A percentile compares a stretch with the other conserved stretches of the same genome.
Evolutionary conservation across 1,140 invertebrate species (phyloP).

Genomic region (Brachionus sp.): DNA sequence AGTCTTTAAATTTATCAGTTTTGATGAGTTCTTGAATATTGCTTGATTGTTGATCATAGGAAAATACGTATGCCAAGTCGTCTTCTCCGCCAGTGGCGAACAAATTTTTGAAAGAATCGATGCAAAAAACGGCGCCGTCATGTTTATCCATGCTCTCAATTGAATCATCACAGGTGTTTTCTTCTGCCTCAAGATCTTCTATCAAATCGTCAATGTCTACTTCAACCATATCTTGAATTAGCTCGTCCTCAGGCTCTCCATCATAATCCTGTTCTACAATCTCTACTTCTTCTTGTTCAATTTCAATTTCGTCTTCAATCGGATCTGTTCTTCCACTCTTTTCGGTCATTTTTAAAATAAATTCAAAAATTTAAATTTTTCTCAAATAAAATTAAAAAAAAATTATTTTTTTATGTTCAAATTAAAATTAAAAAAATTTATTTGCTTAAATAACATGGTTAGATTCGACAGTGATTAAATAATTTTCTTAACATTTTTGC

Average conservation of each 20-base stretch:
- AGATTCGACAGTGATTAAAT: no score
- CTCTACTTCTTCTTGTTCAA: background rate
- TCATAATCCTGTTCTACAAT: background rate
- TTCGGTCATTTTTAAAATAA: background rate
- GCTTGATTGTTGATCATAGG: background rate
- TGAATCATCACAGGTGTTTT: conserved; percentile 8
- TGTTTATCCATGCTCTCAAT: conserved; percentile 17
- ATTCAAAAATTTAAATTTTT: no score
- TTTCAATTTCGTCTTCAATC: background rate
- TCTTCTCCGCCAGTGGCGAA: conserved; percentile 38
- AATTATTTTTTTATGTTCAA: no score
- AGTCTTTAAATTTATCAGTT: conserved; percentile 44
- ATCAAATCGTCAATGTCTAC: conserved; percentile 16
- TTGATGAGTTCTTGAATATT: conserved; percentile 5
- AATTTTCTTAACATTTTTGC: no score
- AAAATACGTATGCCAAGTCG: conserved; percentile 13
- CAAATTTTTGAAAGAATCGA: conserved; percentile 26
- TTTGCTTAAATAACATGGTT: no score
- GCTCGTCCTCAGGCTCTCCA: background rate
- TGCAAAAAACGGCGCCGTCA: conserved; percentile 29
- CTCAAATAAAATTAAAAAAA: no score
- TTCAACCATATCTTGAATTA: background rate
- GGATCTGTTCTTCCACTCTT: background rate
- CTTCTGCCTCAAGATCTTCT: conserved; percentile 10
- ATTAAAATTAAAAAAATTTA: no score